Conservation (phyloP, 2,888 invertebrate species). For the Archips crataeganus region DNA sequence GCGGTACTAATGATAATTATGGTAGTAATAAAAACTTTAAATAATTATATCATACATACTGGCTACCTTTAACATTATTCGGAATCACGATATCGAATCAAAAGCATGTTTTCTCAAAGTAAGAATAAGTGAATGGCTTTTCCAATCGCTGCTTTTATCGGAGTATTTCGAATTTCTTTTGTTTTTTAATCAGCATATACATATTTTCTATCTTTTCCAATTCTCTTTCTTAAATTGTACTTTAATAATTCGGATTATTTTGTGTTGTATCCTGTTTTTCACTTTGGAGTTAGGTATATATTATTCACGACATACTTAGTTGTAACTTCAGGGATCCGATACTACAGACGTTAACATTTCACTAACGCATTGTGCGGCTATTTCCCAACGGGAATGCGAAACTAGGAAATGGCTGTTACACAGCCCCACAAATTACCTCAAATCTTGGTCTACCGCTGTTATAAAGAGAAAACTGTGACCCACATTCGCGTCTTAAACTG, state of each 20-base stretch:
- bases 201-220: neutral
- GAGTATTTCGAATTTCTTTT: neutral
- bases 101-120: neutral
- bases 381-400: slow-evolving; percentile 9
- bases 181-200: too few relatives aligned
- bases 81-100: too few relatives aligned
- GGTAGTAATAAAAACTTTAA: neutral
- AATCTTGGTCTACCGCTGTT: slow-evolving; percentile 24
- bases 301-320: neutral
- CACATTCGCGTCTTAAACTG: slow-evolving; percentile 69
- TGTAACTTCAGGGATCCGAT: too few relatives aligned
- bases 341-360: too few relatives aligned
- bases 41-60: too few relatives aligned
- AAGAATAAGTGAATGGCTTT: neutral
- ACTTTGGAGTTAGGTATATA: neutral
- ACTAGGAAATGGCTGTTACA: slow-evolving; percentile 15
- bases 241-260: too few relatives aligned
- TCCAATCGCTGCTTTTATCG: neutral
- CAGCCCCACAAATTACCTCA: slow-evolving; percentile 23
- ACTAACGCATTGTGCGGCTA: neutral
- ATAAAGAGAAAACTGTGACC: slow-evolving; percentile 61
- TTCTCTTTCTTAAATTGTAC: neutral
- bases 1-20: too few relatives aligned
- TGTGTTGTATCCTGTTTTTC: neutral
- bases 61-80: too few relatives aligned